These are phyloP conservation scores for Megalonaias nervosa DNA, from an alignment of 1,140 invertebrate genomes.

Conservation along the genomic window DNA sequence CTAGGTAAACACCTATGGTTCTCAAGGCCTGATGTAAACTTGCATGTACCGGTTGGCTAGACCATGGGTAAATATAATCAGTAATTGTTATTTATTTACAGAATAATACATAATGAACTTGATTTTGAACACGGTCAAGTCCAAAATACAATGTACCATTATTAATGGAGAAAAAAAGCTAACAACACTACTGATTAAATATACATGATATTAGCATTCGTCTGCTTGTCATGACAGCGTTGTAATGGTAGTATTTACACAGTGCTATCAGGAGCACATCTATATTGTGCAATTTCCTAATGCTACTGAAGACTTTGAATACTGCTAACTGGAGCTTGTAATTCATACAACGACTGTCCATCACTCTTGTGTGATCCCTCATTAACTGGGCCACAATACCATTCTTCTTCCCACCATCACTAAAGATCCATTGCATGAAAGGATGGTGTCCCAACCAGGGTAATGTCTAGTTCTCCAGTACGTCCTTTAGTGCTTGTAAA, in stretches of 20 bases:
- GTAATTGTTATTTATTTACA: no score
- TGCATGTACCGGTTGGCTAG: no score
- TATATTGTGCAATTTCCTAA: not conserved
- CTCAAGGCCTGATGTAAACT: no score
- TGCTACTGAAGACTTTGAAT: not conserved
- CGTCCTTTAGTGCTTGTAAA: not conserved
- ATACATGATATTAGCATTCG: no score
- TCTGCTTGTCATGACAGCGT: not conserved
- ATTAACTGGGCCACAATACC: slow-evolving; percentile 25
- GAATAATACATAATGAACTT: no score
- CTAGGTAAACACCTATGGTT: no score
- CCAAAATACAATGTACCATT: no score
- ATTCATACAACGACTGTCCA: slow-evolving; percentile 31
- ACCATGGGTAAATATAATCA: no score
- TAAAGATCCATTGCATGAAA: slow-evolving; percentile 31
- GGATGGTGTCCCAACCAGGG: not conserved
- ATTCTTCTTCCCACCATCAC: slow-evolving; percentile 29
- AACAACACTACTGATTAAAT: no score
- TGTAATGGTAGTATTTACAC: slow-evolving; percentile 13
- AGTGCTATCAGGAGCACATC: not conserved
- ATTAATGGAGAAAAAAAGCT: no score
- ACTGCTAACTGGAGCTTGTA: slow-evolving; percentile 24
- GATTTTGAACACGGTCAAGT: no score
- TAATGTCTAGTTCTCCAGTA: not conserved
- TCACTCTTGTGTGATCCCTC: slow-evolving; percentile 11